Conservation (phyloP, 2,797 vertebrate genomes). For the Falco columbarius region DNA sequence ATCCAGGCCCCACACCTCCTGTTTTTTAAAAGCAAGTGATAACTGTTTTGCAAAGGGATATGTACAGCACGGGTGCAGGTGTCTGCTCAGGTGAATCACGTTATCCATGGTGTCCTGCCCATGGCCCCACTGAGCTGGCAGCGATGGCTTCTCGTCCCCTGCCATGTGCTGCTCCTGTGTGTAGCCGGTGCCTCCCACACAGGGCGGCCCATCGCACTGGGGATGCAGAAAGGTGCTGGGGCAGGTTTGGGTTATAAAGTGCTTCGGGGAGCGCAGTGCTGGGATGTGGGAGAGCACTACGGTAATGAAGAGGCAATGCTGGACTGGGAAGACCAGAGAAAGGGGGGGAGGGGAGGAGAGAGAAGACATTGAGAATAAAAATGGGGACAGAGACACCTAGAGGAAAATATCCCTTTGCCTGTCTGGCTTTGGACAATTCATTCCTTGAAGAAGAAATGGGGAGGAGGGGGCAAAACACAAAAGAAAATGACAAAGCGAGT, state of each 20-base stretch:
- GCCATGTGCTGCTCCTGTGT: not conserved
- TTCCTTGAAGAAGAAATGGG: not conserved
- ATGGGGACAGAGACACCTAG: conserved; percentile 35
- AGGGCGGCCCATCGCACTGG: not conserved
- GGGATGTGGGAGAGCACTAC: not conserved
- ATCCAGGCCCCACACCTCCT: not conserved
- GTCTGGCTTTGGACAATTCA: not conserved
- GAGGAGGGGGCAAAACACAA: not conserved
- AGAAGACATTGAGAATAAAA: not conserved
- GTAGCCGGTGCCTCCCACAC: fast-evolving
- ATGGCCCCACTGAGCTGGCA: fast-evolving
- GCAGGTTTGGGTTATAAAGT: not conserved
- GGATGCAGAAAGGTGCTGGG: not conserved
- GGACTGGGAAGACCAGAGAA: not conserved
- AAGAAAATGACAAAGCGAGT: not conserved
- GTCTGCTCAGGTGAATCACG: not conserved
- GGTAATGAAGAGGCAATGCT: not conserved
- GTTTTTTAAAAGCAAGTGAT: not conserved
- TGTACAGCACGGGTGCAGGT: not conserved
- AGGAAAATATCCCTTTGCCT: not conserved
- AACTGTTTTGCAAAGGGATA: not conserved
- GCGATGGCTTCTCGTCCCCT: fast-evolving
- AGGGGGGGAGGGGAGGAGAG: no score
- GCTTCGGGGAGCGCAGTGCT: not conserved
- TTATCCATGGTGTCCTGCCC: not conserved